Base-by-base conservation (phyloP, 1,140 invertebrate genomes). In the Penaeus japonicus region DNA sequence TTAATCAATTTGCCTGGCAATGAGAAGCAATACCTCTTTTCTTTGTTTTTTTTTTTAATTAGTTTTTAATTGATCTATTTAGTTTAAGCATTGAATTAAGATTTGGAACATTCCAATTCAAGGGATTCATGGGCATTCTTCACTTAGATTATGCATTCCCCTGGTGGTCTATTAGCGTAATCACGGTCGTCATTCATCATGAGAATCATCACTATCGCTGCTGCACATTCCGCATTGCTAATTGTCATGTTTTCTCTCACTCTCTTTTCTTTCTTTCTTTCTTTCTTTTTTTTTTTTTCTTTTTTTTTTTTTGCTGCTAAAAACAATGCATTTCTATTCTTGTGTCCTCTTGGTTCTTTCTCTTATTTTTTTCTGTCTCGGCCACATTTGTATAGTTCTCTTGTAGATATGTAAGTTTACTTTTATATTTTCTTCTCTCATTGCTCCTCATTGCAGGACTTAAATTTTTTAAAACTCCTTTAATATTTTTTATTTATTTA, bases 71-170 rank as follows among this genome's bases (percentile, higher is more conserved):
- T 35, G 47, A 79, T 54, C 70, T 79, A 62, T 84, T 80, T 89
- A 89, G 87, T 89, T 89, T 89, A 89, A 89, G 87, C 73, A 54
- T 89, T 84, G 59, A 89, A 89, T 84, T 89, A 89, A 89, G 87
- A 84, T 84, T 89, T 89, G 87, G 87, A 89, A 89, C 87, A 89
- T 89, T 89, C 87, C 87, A 89, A 85, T 79, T 89, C 77, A 39
- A 65, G 87, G 87, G 87, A 89, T 89, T 84, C 83, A 78, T 39
- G 87, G 87, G 87, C 87, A 89, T 89, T 89, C 83, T 84, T 84
- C 82, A 89, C 73, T 78, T 54, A 78, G 82, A 78, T 80, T 80
- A 84, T 80, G 57, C 70, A 30, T 59, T 35, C 30, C 57, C 82
- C 27, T 59, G 82, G 47, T 35, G 54, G 35, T 53, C 27, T 85